Percentiles rank a stretch among this genome's conserved stretches.
Conservation (phyloP, 2,113 vertebrate genomes). For the Chroicocephalus ridibundus region DNA sequence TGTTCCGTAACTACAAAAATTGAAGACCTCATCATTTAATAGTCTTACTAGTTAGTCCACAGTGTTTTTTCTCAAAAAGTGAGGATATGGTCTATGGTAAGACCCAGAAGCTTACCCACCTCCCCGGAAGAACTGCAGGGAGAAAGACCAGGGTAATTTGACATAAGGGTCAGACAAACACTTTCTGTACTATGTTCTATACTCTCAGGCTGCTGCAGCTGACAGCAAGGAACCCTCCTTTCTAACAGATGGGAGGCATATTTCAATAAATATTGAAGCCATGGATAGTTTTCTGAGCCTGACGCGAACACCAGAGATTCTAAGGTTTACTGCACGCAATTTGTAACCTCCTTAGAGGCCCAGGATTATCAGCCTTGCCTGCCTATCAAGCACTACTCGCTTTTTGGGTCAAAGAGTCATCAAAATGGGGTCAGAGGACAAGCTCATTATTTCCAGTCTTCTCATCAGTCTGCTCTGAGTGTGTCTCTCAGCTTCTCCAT, state of each 20-base stretch:
- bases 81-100: not conserved
- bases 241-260: not conserved
- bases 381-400: not conserved
- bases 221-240: not conserved
- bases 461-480: not conserved
- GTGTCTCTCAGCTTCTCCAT: not conserved
- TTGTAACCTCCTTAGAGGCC: not conserved
- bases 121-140: not conserved
- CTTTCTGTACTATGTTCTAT: not conserved
- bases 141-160: not conserved
- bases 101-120: not conserved
- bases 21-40: not conserved
- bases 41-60: not conserved
- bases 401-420: slow-evolving; percentile 15
- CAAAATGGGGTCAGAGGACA: not conserved
- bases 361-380: not conserved
- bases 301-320: not conserved
- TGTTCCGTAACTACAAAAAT: not conserved
- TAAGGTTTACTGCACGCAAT: not conserved
- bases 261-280: not conserved
- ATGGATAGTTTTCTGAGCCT: not conserved
- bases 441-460: slow-evolving; percentile 1
- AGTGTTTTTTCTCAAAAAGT: not conserved
- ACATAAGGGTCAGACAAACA: not conserved
- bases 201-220: not conserved